phyloP scores from a whole-genome alignment of 2,113 vertebrate species.

The Corythornis cristatus region DNA sequence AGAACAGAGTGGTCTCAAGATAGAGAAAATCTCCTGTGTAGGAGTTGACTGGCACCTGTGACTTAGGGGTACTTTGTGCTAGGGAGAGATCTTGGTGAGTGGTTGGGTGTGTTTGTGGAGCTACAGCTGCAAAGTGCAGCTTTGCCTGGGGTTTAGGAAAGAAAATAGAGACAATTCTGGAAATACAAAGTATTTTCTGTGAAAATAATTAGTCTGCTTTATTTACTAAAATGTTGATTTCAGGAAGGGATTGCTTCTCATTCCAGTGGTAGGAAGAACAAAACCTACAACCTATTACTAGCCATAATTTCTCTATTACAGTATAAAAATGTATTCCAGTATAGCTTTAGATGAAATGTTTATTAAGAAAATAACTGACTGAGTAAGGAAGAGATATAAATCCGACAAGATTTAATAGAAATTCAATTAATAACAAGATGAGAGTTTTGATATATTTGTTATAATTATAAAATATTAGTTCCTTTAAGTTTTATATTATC shows the following conservation, averaged over 20 bases:
- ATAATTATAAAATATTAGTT: background rate
- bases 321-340: background rate
- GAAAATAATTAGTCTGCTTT: background rate
- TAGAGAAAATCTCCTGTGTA: background rate
- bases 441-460: fast-evolving
- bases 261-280: background rate
- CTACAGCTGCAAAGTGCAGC: background rate
- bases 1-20: background rate
- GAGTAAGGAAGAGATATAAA: background rate
- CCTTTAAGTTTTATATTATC: background rate
- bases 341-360: background rate
- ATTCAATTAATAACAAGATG: background rate
- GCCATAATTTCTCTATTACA: background rate
- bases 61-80: fast-evolving
- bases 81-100: background rate
- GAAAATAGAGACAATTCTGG: background rate
- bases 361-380: background rate
- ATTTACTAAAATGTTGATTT: background rate
- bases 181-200: background rate
- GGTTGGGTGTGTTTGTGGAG: background rate
- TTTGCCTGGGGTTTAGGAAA: background rate
- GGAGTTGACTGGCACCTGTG: background rate
- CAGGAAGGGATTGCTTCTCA: background rate
- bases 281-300: background rate
- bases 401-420: background rate